Conservation (phyloP, 2,888 invertebrate species). For the Brenthis ino region DNA sequence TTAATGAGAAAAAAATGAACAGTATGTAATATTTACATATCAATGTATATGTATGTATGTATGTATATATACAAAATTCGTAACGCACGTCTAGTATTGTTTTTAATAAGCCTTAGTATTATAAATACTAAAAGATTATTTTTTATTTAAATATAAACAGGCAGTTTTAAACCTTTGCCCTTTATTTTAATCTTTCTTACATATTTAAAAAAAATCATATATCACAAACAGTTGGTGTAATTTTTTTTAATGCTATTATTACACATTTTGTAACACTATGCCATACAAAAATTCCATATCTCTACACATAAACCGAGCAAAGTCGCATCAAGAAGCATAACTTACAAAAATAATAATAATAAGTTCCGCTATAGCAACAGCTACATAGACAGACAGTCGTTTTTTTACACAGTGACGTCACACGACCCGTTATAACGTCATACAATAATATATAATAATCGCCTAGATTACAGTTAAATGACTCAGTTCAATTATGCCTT, state of each 20-base stretch:
- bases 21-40: conserved; percentile 17
- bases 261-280: conserved; percentile 14
- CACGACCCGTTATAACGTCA: not conserved
- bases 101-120: conserved; percentile 14
- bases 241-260: conserved; percentile 5
- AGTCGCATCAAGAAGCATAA: conserved; percentile 8
- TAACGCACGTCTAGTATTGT: too few species aligned
- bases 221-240: conserved; percentile 18
- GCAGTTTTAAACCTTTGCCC: conserved; percentile 3
- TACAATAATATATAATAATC: not conserved
- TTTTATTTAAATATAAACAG: not conserved
- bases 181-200: conserved; percentile 1
- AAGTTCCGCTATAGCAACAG: not conserved
- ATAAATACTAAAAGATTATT: not conserved
- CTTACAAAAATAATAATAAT: not conserved
- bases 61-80: not conserved
- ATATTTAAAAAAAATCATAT: conserved; percentile 2
- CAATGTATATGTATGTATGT: not conserved
- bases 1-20: not conserved
- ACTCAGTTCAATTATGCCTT: not conserved
- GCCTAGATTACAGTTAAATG: not conserved
- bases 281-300: conserved; percentile 8
- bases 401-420: not conserved
- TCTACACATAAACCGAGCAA: conserved; percentile 2
- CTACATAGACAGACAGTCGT: too few species aligned